phyloP scores from a whole-genome alignment of 2,113 vertebrate genomes.

The Pimephales promelas region DNA sequence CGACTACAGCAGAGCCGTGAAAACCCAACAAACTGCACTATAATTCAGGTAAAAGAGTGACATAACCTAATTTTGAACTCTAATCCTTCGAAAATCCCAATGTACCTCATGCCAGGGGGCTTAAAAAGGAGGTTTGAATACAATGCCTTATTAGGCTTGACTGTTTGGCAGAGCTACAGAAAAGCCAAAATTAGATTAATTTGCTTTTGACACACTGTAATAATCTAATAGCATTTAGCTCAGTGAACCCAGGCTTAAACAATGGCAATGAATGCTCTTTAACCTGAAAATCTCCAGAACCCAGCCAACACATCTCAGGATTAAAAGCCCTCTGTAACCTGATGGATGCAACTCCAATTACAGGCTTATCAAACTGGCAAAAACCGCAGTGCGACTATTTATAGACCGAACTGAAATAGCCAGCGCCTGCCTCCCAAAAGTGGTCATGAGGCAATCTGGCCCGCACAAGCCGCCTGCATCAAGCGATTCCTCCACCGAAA shows the following conservation, averaged over 20 bases:
- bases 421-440: conserved; percentile 49
- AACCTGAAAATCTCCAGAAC: conserved; percentile 50
- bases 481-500: conserved; percentile 43
- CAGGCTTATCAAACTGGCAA: conserved; percentile 57
- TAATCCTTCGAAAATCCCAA: conserved; percentile 38
- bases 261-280: conserved; percentile 34
- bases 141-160: conserved; percentile 40
- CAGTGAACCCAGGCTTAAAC: conserved; percentile 37
- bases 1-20: conserved; percentile 1
- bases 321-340: conserved; percentile 57
- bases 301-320: conserved; percentile 46
- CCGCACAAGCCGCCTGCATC: conserved; percentile 11
- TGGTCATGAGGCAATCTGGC: conserved; percentile 53
- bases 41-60: conserved; percentile 12
- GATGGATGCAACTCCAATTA: conserved; percentile 58
- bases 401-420: conserved; percentile 48
- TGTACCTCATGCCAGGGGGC: conserved; percentile 29
- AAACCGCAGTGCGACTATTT: conserved; percentile 56
- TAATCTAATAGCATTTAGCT: conserved; percentile 50
- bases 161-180: conserved; percentile 25
- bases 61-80: conserved; percentile 37
- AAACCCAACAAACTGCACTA: neutral
- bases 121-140: conserved; percentile 36
- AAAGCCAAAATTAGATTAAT: conserved; percentile 50
- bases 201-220: conserved; percentile 53